A percentile compares a stretch with the other conserved stretches of the same genome.
phyloP scores from a whole-genome alignment of 2,888 invertebrate species.

The Platerodrilus igneus region DNA sequence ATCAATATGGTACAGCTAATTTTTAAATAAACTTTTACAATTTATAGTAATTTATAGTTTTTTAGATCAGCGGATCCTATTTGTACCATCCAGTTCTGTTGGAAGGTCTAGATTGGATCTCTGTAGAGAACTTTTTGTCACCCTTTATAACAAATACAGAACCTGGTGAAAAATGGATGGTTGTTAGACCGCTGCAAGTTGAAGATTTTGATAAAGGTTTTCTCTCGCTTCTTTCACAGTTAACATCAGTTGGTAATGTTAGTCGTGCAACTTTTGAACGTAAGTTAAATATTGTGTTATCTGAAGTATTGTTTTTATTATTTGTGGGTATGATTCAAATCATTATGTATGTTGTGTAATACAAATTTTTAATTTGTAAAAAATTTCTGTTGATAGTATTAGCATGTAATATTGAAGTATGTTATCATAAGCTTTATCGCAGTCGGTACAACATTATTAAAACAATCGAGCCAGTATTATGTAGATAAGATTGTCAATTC shows the following conservation, averaged over 20 bases:
- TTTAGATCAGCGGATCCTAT: slow-evolving; percentile 16
- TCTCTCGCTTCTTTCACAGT: slow-evolving; percentile 70
- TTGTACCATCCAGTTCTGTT: slow-evolving; percentile 66
- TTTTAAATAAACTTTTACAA: not conserved
- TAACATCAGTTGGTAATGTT: slow-evolving; percentile 81
- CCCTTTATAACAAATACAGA: slow-evolving; percentile 64
- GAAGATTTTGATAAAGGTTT: slow-evolving; percentile 83
- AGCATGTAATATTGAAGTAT: too few species aligned
- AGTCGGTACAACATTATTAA: too few species aligned
- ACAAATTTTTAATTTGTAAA: too few species aligned
- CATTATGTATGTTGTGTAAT: too few species aligned
- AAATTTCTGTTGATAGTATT: too few species aligned
- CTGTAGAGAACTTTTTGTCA: slow-evolving; percentile 60
- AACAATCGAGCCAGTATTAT: too few species aligned
- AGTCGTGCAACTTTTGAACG: slow-evolving; percentile 74
- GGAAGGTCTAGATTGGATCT: slow-evolving; percentile 60
- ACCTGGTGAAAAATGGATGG: slow-evolving; percentile 71
- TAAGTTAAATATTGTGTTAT: slow-evolving; percentile 54
- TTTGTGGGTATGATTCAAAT: too few species aligned
- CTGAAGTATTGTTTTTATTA: too few species aligned
- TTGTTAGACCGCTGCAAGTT: slow-evolving; percentile 72
- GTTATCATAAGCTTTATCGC: too few species aligned
- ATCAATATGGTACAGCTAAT: not conserved
- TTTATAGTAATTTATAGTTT: not conserved
- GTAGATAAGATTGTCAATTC: too few species aligned